Percentiles rank a stretch among this genome's conserved stretches.
Evolutionary conservation across 2,888 invertebrate species (phyloP).

Genomic region (Neoitamus cyanurus): DNA sequence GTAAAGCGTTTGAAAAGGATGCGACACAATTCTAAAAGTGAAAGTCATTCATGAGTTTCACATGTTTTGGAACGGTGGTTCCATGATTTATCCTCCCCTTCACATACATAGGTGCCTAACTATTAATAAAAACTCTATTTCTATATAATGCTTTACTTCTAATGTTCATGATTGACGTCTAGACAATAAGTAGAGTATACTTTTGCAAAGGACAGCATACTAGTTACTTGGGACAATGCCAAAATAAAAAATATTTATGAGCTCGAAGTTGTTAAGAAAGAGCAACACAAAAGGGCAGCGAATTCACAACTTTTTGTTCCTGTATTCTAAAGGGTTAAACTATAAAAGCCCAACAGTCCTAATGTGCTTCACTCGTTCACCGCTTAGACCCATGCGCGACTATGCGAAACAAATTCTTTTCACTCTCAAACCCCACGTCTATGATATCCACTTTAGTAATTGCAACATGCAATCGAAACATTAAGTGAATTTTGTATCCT

Average conservation of each 20-base stretch:
- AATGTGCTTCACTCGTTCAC: not conserved
- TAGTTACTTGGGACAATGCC: not conserved
- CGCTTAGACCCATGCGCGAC: not conserved
- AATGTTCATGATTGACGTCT: not conserved
- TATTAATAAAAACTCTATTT: not conserved
- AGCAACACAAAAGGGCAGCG: constrained; percentile 47
- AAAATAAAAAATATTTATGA: constrained; percentile 34
- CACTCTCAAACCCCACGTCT: constrained; percentile 6
- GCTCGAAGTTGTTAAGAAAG: constrained; percentile 35
- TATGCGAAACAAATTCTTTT: not conserved
- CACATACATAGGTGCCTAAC: not conserved
- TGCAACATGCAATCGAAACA: constrained; percentile 51
- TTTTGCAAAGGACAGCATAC: not conserved
- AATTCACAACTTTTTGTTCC: constrained; percentile 30
- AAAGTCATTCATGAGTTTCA: not conserved
- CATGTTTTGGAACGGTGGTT: not conserved
- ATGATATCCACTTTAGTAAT: constrained; percentile 50
- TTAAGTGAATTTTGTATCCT: constrained; percentile 48
- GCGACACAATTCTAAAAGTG: not conserved
- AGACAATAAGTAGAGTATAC: not conserved
- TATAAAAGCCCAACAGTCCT: not conserved
- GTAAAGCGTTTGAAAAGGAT: not conserved
- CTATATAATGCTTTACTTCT: not conserved
- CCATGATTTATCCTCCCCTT: not conserved
- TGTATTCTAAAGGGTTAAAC: constrained; percentile 24